Evolutionary conservation across 2,888 invertebrate genomes (phyloP), one percentile per base, ranked within the genome.

Genomic region (Mythimna impura): DNA sequence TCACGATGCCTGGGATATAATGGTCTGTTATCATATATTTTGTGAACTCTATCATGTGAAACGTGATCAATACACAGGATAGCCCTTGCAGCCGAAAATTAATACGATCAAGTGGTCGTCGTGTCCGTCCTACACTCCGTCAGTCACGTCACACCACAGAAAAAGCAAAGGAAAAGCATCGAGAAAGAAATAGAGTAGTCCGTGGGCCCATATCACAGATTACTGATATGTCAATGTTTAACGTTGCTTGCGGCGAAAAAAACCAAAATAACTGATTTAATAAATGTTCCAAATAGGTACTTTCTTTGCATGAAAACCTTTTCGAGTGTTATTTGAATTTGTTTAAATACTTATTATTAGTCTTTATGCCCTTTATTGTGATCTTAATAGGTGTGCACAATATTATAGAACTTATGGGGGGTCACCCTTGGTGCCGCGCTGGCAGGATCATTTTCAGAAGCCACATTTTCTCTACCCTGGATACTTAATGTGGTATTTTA

Each of bases 11-110:
- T 86, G 91, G 91, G 80, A 90, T 90, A 88, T 92, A 92, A 82
- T 93, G 90, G 90, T 93, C 90, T 87, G 85, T 91, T 91, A 92
- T 87, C 84, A 87, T 91, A 87, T 93, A 92, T 92, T 93, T 93
- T 83, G 86, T 91, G 86, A 93, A 93, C 93, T 93, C 94, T 96
- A 95, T 94, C 96, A 96, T 96, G 95, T 95, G 95, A 96, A 95
- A 94, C 89, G 91, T 90, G 93, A 92, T 92, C 88, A 91, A 89
- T 88, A 91, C 86, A 93, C 92, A 86, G 91, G 89, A 90, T 89
- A 90, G 89, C 87, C 87, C 85, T 90, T 92, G 86, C 89, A 91
- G 91, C 89, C 87, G 87, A 89, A 92, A 89, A 87, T 87, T 85
- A 83, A 78, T 82, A 87, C 87, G 87, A 88, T 85, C 89, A 85